Evolutionary conservation across 2,888 invertebrate genomes (phyloP).

Genomic region (Chrysina gloriosa): DNA sequence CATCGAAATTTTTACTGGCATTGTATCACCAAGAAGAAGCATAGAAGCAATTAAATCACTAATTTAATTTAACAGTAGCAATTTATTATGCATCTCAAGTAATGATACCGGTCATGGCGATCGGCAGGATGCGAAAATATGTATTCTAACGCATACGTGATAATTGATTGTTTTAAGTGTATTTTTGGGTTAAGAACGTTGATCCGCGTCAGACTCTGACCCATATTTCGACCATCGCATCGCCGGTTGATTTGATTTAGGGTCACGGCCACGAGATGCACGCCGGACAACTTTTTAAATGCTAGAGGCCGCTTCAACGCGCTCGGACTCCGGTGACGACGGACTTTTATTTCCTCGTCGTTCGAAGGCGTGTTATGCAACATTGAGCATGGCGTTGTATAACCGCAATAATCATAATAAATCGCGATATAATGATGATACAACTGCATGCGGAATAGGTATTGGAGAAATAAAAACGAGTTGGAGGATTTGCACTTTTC

Average conservation of each 20-base stretch:
- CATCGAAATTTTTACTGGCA: no score
- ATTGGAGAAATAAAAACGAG: no score
- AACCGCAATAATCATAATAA: neutral
- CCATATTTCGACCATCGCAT: conserved; percentile 22
- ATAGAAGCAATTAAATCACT: neutral
- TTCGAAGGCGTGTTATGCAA: conserved; percentile 3
- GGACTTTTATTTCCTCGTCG: conserved; percentile 10
- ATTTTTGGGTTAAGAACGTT: conserved; percentile 31
- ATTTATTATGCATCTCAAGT: neutral
- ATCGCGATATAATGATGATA: no score
- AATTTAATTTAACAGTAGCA: neutral
- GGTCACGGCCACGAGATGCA: conserved; percentile 29
- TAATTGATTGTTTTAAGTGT: conserved; percentile 30
- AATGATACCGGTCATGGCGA: neutral
- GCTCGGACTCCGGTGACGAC: neutral
- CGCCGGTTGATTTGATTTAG: conserved; percentile 17
- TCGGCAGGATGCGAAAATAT: conserved; percentile 20
- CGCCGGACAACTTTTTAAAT: conserved; percentile 25
- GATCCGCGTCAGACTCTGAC: conserved; percentile 27
- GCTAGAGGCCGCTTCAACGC: conserved; percentile 14
- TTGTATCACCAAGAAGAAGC: no score
- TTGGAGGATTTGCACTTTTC: no score
- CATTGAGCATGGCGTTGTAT: neutral
- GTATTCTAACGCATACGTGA: conserved; percentile 29
- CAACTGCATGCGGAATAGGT: no score